phyloP scores from a whole-genome alignment of 2,888 invertebrate genomes.

The Athetis lepigone region DNA sequence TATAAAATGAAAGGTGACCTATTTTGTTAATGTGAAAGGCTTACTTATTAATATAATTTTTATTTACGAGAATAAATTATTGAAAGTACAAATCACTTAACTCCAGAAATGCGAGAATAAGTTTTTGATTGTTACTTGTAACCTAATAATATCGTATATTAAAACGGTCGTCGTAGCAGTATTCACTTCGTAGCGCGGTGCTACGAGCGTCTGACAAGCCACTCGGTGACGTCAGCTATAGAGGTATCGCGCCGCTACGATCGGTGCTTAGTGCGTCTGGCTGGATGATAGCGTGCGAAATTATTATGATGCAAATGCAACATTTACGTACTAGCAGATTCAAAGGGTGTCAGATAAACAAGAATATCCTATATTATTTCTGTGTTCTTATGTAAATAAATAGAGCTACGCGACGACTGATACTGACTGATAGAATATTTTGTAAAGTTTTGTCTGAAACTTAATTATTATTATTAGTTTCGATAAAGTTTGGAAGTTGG shows the following conservation, averaged over 20 bases:
- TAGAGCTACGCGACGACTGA: not conserved
- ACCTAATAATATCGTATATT: not conserved
- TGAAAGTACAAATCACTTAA: not conserved
- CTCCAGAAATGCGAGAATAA: constrained; percentile 13
- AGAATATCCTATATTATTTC: constrained; percentile 10
- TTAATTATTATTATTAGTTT: constrained; percentile 57
- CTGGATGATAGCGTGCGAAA: constrained; percentile 32
- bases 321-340: constrained; percentile 19
- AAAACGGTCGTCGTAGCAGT: constrained; percentile 58
- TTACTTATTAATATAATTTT: not conserved
- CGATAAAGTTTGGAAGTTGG: constrained; percentile 56
- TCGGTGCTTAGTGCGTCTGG: constrained; percentile 38
- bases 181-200: constrained; percentile 69
- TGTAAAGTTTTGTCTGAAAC: constrained; percentile 48
- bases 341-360: constrained; percentile 4
- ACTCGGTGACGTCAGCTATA: constrained; percentile 68
- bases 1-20: constrained; percentile 7
- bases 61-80: not conserved
- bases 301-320: constrained; percentile 50
- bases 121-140: constrained; percentile 16
- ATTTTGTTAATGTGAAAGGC: not conserved
- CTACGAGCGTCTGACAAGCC: constrained; percentile 65
- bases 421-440: constrained; percentile 18
- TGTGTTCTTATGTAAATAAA: constrained; percentile 6
- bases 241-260: constrained; percentile 62